These are phyloP conservation scores for Megalops atlanticus DNA, from an alignment of 2,113 vertebrate genomes.

Conservation along the genomic window DNA sequence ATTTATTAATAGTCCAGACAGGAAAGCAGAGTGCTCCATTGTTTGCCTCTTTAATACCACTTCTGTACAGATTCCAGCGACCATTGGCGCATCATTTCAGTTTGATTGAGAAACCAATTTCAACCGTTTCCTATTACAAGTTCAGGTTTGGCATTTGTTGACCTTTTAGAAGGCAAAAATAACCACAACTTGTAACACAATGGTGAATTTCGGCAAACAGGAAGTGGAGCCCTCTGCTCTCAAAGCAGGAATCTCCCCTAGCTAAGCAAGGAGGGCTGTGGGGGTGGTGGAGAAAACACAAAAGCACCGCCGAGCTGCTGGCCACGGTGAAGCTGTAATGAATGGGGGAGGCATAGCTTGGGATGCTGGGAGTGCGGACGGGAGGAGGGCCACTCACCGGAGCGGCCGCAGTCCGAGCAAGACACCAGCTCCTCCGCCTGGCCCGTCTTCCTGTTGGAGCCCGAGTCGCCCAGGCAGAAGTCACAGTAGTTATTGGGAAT, in stretches of 20 bases:
- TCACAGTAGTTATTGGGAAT: slow-evolving; percentile 96
- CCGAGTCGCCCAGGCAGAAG: slow-evolving; percentile 87
- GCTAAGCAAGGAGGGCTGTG: background rate
- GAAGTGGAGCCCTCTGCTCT: slow-evolving; percentile 8
- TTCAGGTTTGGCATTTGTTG: background rate
- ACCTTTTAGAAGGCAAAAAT: background rate
- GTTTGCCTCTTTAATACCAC: background rate
- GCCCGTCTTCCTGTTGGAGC: slow-evolving; percentile 88
- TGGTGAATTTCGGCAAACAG: background rate
- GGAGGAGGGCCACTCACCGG: slow-evolving; percentile 77
- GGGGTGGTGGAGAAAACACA: background rate
- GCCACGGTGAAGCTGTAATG: background rate
- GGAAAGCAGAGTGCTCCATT: background rate
- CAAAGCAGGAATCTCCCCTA: background rate
- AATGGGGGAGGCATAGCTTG: background rate
- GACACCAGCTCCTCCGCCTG: slow-evolving; percentile 82
- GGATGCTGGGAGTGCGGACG: background rate
- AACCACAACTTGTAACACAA: background rate
- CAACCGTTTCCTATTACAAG: background rate
- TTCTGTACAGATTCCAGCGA: background rate
- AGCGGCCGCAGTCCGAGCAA: slow-evolving; percentile 87
- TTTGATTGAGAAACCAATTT: background rate
- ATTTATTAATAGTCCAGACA: slow-evolving; percentile 1
- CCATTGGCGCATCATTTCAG: background rate
- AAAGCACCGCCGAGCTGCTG: slow-evolving; percentile 9